Evolutionary conservation across 1,140 invertebrate species (phyloP).

Genomic region (Drosophila virilis): DNA sequence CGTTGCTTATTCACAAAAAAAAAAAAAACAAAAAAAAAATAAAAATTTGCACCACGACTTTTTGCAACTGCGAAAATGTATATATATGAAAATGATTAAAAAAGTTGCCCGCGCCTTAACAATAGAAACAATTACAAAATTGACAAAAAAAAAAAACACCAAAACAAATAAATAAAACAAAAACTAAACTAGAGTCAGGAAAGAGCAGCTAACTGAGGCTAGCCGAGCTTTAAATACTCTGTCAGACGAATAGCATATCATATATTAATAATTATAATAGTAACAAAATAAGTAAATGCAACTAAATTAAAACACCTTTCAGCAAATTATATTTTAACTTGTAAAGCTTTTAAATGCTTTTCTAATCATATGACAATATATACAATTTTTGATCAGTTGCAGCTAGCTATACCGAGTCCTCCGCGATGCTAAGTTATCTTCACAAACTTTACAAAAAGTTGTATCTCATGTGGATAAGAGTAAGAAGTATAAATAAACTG

Average conservation of each 20-base stretch:
- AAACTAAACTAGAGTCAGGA: slow-evolving; percentile 13
- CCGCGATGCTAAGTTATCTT: no score
- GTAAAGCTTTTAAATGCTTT: no score
- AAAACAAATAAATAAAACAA: neutral
- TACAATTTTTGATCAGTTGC: no score
- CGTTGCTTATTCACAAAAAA: slow-evolving; percentile 39
- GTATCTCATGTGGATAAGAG: no score
- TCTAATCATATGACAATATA: no score
- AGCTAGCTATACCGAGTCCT: no score
- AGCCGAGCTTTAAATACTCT: neutral
- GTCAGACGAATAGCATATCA: neutral
- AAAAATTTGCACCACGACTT: slow-evolving; percentile 39
- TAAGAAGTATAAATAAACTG: no score
- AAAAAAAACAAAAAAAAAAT: slow-evolving; percentile 14
- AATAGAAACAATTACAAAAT: slow-evolving; percentile 73
- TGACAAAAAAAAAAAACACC: slow-evolving; percentile 54
- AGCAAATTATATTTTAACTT: no score
- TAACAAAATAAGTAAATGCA: neutral
- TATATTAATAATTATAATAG: no score
- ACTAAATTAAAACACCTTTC: neutral
- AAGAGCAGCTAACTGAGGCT: neutral
- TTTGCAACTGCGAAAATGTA: slow-evolving; percentile 54
- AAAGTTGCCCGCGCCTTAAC: slow-evolving; percentile 66
- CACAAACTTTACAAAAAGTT: no score
- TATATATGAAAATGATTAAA: slow-evolving; percentile 76